Conservation (phyloP, 1,140 invertebrate genomes). For the Dreissena rostriformis region DNA sequence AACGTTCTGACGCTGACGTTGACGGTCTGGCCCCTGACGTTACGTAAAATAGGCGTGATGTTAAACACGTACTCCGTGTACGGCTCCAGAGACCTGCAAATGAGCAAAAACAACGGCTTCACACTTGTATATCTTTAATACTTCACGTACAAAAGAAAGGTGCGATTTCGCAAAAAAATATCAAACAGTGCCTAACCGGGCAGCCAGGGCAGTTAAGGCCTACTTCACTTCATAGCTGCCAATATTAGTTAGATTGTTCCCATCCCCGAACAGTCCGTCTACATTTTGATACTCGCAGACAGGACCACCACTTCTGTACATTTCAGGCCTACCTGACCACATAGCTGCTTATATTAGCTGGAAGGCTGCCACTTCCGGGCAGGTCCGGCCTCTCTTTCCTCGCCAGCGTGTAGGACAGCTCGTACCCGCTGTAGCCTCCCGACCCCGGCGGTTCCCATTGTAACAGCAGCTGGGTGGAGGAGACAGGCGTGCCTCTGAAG, state of each 20-base stretch:
- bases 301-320: no score
- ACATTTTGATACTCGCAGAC: no score
- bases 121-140: neutral
- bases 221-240: conserved; percentile 36
- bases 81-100: conserved; percentile 35
- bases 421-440: conserved; percentile 17
- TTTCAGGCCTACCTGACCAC: conserved; percentile 26
- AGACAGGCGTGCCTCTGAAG: conserved; percentile 22
- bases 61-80: conserved; percentile 41
- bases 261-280: conserved; percentile 32
- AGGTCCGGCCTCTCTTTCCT: conserved; percentile 22
- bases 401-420: conserved; percentile 37
- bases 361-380: conserved; percentile 33
- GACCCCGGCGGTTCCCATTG: conserved; percentile 26
- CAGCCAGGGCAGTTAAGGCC: neutral
- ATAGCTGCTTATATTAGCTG: conserved; percentile 3
- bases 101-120: neutral
- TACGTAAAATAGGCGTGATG: conserved; percentile 36
- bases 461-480: conserved; percentile 36
- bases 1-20: conserved; percentile 32
- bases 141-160: no score
- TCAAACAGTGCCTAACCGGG: no score
- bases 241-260: conserved; percentile 2
- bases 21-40: conserved; percentile 10
- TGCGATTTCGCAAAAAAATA: no score